Base-by-base conservation (phyloP, 2,888 invertebrate species). In the Drosophila rubida region DNA sequence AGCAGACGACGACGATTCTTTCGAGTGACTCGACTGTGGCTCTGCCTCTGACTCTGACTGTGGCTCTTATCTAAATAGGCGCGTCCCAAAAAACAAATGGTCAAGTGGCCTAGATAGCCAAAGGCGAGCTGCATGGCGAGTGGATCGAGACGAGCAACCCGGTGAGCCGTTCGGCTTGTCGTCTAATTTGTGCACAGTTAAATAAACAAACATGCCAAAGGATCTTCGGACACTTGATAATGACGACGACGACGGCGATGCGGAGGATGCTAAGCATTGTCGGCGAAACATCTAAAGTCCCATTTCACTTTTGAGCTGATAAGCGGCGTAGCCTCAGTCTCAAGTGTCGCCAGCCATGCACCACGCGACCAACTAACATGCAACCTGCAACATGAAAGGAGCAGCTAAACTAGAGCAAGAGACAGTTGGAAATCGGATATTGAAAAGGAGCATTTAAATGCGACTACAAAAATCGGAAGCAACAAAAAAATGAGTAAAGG, bases 161-260 rank as follows among this genome's bases (percentile, higher is more conserved):
- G 39, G 45, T 9, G 25, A 25, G 54, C 37, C 41, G 37, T 35
- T 51, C 62, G 49, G 75, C 54, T 60, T 77, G 65, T 70, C 76
- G 75, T 84, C 84, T 84, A 84, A 84, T 84, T 84, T 87, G 88
- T 87, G 88, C 84, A 83, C 86, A 73, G 79, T 88, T 84, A 88
- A 84, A 88, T 88, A 84, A 84, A 84, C 84, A 84, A 84, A 84
- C 84, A 82, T 73, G 59, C 61, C 64, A 74, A 75, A 62, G 69
- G 49, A 39, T 42, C 54, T 37, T 23, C 58, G 69, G 62, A 61
- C 87, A 80, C 80, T 80, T 87, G 80, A 70, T 75, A 48, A 62
- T 67, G 51, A 14, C 50, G 30, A 19, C 19, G 19, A 19, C 19
- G 19, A 19, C 1, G 19, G 3, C 19, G 19, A 19, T 3, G 19